Percentiles rank a stretch among this genome's conserved stretches.
Conservation (phyloP, 2,888 invertebrate genomes). For the Eupithecia dodoneata region DNA sequence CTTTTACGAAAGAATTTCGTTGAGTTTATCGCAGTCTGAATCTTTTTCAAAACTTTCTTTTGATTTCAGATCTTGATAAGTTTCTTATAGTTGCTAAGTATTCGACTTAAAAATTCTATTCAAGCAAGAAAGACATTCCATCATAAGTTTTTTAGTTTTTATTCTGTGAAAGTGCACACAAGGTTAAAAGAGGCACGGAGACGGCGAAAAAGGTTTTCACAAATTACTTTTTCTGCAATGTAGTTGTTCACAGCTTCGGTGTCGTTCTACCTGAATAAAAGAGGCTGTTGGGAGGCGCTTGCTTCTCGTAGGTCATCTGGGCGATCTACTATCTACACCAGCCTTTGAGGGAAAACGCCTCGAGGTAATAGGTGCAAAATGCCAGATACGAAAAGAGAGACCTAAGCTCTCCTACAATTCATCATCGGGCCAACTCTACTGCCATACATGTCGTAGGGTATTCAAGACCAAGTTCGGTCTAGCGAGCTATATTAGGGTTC, state of each 20-base stretch:
- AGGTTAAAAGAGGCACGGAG: background rate
- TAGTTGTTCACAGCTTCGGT: background rate
- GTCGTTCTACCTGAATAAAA: background rate
- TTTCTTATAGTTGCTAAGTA: conserved; percentile 12
- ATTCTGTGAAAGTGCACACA: background rate
- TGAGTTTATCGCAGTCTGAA: conserved; percentile 29
- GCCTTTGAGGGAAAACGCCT: too few species aligned
- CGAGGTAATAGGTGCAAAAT: too few species aligned
- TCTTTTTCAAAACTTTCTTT: conserved; percentile 30
- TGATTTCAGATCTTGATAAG: conserved; percentile 20
- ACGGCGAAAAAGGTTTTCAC: background rate
- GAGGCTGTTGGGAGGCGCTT: too few species aligned
- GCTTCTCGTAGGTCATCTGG: too few species aligned
- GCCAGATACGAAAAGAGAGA: too few species aligned
- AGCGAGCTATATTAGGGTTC: too few species aligned
- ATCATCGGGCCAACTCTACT: too few species aligned
- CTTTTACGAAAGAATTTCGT: conserved; percentile 32
- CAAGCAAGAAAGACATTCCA: conserved; percentile 6
- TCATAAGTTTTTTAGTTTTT: conserved; percentile 18
- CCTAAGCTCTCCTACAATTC: too few species aligned
- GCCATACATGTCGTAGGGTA: too few species aligned
- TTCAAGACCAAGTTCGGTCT: too few species aligned
- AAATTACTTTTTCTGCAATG: background rate
- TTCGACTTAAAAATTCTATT: conserved; percentile 24
- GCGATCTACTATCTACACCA: too few species aligned